Evolutionary conservation across 92 coral and sea anemone genomes (phyloP), one percentile per base, ranked within the genome.

Genomic region (Chrysogorgia sp.): DNA sequence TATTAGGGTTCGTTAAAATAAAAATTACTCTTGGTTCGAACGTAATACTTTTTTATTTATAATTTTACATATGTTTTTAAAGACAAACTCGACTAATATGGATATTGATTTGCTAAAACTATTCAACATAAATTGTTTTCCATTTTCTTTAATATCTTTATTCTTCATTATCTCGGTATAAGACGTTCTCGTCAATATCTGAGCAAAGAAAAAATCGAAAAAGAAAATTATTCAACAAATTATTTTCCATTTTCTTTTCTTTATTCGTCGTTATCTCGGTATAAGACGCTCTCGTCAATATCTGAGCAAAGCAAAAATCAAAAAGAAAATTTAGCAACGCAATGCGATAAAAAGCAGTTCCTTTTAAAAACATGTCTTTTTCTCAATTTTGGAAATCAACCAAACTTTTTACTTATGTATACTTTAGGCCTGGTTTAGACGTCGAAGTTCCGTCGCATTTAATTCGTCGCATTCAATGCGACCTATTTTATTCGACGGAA

Each of bases 271-370:
- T 14, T 20, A 8, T 52, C 64, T 25, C 32, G 55, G 58, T 52
- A 37, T 8, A 26, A 45, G 76, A 47, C 12, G 76, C 14, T n/a
- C 31, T 48, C 76, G 23, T 43, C 60, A 45, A 26, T 14, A 69
- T 69, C 76, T 69, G 76, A 41, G 59, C 13, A 47, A 47, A 47
- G 53, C 7, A 45, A 69, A 69, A 69, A 69, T 45, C 25, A 41
- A 49, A 49, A 45, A 22, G 41, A 67, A 1, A 31, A 37, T 4
- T 5, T 34, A 21, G 43, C 43, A 37, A 37, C 43, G 43, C 43
- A 37, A 37, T 12, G 43, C 43, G 12, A 37, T 12, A 12, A 5
- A 37, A 12, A 5, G 43, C 43, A 37, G 43, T n/a, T n/a, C n/a
- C n/a, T n/a, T n/a, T n/a, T n/a, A n/a, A n/a, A n/a, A n/a, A n/a